A percentile compares a stretch with the other conserved stretches of the same genome.
These are phyloP conservation scores for Dromas ardeola DNA, from an alignment of 2,113 vertebrate genomes.

Conservation along the genomic window DNA sequence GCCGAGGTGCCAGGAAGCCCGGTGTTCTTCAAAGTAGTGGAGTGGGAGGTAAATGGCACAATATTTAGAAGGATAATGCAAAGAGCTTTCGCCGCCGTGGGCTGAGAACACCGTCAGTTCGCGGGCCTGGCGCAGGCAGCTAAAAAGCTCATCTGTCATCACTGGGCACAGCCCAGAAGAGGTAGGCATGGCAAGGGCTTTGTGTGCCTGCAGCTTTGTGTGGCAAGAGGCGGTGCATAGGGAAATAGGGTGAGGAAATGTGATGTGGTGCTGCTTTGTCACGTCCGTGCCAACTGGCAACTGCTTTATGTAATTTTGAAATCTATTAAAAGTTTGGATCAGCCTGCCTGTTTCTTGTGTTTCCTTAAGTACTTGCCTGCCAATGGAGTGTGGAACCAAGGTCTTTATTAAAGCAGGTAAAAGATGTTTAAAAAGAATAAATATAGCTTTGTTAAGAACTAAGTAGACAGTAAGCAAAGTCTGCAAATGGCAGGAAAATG, in stretches of 20 bases:
- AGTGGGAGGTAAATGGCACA: background rate
- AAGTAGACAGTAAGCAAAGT: background rate
- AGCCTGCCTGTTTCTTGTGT: background rate
- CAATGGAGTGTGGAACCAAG: background rate
- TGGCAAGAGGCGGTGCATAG: background rate
- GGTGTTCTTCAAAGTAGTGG: background rate
- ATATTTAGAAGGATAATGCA: background rate
- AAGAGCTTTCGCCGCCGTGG: background rate
- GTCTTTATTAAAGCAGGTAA: background rate
- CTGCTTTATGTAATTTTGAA: background rate
- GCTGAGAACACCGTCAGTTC: background rate
- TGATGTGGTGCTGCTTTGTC: background rate
- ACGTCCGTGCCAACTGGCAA: background rate
- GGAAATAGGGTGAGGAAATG: background rate
- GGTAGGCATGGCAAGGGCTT: background rate
- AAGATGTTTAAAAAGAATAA: background rate
- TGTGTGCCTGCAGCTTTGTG: background rate
- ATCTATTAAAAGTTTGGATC: background rate
- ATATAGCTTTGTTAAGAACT: background rate
- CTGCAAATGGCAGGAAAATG: background rate
- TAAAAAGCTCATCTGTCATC: constrained; percentile 34
- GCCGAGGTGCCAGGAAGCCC: background rate
- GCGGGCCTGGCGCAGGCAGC: background rate
- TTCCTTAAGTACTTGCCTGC: background rate
- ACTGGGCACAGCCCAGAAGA: constrained; percentile 11